A percentile compares a stretch with the other conserved stretches of the same genome.
phyloP scores from a whole-genome alignment of 2,113 vertebrate genomes.

The Butorides virescens region DNA sequence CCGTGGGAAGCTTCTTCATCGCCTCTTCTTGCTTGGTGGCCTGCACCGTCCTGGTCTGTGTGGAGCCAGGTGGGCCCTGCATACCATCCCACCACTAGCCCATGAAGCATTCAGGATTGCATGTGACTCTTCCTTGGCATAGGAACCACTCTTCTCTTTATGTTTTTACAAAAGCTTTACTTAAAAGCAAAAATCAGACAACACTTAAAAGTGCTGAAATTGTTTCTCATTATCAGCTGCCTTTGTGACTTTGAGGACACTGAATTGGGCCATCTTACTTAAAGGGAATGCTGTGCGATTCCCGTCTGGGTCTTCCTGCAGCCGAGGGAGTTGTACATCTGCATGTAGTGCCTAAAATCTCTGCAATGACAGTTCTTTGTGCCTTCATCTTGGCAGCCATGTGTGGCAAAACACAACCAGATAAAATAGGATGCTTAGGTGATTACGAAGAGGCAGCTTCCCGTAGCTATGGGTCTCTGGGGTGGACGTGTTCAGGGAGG shows the following conservation, averaged over 20 bases:
- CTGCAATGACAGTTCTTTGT: neutral
- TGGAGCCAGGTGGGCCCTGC: neutral
- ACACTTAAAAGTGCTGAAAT: neutral
- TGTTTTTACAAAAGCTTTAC: neutral
- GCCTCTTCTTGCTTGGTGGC: neutral
- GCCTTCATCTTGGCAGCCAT: neutral
- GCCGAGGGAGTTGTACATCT: neutral
- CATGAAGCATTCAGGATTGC: neutral
- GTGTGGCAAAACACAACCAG: neutral
- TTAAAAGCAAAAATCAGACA: neutral
- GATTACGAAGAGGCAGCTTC: neutral
- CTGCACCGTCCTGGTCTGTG: neutral
- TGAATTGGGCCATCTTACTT: neutral
- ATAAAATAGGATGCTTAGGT: neutral
- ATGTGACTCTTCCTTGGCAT: neutral
- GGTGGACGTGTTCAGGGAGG: neutral
- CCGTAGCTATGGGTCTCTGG: neutral
- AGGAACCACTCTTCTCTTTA: neutral
- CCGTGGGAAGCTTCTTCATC: neutral
- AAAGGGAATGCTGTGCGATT: neutral
- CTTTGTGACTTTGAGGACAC: neutral
- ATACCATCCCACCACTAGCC: rapidly evolving
- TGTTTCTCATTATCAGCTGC: neutral
- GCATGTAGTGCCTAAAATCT: neutral
- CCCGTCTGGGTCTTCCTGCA: neutral